A percentile compares a stretch with the other conserved stretches of the same genome.
Evolutionary conservation across 2,888 invertebrate genomes (phyloP).

Genomic region (Dicyrtomina minuta): DNA sequence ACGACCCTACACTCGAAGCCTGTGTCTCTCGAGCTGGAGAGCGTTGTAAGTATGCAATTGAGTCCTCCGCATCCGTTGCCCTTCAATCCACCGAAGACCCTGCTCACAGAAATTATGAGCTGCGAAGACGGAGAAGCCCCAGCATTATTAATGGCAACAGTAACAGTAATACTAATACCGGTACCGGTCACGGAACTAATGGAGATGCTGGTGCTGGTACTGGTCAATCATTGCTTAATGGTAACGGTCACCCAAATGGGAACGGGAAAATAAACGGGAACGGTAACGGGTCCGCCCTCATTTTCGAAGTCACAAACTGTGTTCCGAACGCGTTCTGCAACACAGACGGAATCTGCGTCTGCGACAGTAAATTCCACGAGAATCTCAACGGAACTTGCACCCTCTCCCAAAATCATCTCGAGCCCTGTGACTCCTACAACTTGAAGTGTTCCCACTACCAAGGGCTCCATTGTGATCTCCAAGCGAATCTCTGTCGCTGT

Average conservation of each 20-base stretch:
- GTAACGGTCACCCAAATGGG: no score
- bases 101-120: neutral
- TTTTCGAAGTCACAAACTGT: slow-evolving; percentile 3
- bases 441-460: neutral
- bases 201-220: no score
- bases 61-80: neutral
- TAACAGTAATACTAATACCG: no score
- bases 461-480: neutral
- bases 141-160: no score
- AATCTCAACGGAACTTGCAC: slow-evolving; percentile 11
- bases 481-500: neutral
- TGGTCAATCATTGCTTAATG: no score
- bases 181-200: no score
- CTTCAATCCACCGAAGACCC: neutral
- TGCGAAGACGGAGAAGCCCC: no score
- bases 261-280: no score
- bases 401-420: no score
- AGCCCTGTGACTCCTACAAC: slow-evolving; percentile 2
- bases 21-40: slow-evolving; percentile 27
- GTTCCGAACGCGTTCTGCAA: slow-evolving; percentile 9
- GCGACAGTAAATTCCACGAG: slow-evolving; percentile 1
- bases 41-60: slow-evolving; percentile 2
- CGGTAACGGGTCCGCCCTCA: neutral
- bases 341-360: slow-evolving; percentile 6
- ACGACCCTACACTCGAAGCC: neutral